Evolutionary conservation across 2,888 invertebrate genomes (phyloP).

Genomic region (Penaeus monodon): DNA sequence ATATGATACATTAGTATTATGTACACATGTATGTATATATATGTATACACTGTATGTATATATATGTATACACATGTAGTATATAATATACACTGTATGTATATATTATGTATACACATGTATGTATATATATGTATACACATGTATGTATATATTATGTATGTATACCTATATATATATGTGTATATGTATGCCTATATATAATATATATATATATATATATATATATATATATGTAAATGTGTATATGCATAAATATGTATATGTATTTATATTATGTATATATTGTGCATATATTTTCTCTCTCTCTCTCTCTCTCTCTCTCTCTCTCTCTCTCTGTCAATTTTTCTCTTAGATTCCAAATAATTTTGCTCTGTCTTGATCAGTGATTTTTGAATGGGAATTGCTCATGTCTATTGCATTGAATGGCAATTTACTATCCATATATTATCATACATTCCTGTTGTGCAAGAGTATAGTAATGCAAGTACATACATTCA

Average conservation of each 20-base stretch:
- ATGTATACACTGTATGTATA: constrained; percentile 35
- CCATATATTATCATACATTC: too few species aligned
- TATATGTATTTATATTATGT: background rate
- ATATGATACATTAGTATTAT: constrained; percentile 20
- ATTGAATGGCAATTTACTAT: too few species aligned
- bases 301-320: background rate
- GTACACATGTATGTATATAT: constrained; percentile 15
- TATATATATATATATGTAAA: too few species aligned
- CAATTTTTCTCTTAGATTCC: too few species aligned
- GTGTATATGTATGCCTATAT: background rate
- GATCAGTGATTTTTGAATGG: too few species aligned
- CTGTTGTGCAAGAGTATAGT: too few species aligned
- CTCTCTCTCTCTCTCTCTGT: background rate
- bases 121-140: background rate
- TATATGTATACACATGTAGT: constrained; percentile 24
- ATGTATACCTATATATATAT: background rate
- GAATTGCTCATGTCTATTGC: too few species aligned
- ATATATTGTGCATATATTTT: background rate
- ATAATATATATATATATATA: too few species aligned
- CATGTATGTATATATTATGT: constrained; percentile 4
- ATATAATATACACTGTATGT: background rate
- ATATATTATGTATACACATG: background rate
- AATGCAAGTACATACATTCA: too few species aligned
- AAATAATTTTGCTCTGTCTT: too few species aligned
- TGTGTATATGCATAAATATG: background rate